Conservation (phyloP, 2,888 invertebrate species). For the Psococerastis gibbosa region DNA sequence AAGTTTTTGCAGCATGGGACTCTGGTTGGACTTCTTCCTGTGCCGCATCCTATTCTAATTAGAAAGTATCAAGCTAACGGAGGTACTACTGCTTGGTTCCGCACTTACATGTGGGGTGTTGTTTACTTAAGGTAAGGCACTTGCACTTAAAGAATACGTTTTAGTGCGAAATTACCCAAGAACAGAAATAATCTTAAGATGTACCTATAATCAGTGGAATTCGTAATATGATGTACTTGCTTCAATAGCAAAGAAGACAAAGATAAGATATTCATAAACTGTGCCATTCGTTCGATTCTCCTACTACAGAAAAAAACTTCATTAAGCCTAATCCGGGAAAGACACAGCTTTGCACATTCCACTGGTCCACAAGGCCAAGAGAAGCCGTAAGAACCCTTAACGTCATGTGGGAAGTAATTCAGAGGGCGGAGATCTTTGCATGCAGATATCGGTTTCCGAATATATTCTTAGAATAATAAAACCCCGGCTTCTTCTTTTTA, state of each 20-base stretch:
- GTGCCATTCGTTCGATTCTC: too few species aligned
- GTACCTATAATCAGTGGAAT: neutral
- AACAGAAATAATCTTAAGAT: conserved; percentile 1
- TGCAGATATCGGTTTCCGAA: too few species aligned
- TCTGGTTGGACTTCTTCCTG: conserved; percentile 88
- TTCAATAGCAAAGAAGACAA: conserved; percentile 8
- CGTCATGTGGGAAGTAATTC: too few species aligned
- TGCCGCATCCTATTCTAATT: conserved; percentile 97
- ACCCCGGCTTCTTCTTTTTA: too few species aligned
- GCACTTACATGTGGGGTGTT: conserved; percentile 99
- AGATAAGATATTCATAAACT: neutral
- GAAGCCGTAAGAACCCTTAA: too few species aligned
- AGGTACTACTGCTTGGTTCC: conserved; percentile 97
- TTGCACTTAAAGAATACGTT: conserved; percentile 1
- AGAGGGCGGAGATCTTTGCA: too few species aligned
- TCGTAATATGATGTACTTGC: neutral
- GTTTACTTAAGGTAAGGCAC: conserved; percentile 74
- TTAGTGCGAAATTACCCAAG: too few species aligned
- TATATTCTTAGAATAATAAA: too few species aligned
- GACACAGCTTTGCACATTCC: too few species aligned
- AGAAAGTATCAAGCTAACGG: conserved; percentile 97
- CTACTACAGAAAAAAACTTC: too few species aligned
- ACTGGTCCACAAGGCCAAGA: too few species aligned
- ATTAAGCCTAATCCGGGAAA: too few species aligned
- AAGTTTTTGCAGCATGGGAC: conserved; percentile 98